phyloP scores from a whole-genome alignment of 1,140 invertebrate species.

The Meteorus sp. region DNA sequence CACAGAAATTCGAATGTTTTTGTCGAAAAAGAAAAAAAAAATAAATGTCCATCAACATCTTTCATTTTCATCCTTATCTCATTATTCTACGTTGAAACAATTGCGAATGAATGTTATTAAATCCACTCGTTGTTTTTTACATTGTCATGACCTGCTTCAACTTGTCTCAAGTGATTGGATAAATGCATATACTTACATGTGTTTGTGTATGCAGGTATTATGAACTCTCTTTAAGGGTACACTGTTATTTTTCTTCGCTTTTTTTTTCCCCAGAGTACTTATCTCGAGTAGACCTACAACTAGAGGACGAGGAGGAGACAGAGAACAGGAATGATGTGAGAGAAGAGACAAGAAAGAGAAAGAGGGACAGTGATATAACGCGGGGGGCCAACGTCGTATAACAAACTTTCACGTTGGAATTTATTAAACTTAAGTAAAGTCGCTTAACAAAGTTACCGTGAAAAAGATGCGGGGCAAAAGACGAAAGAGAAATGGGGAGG shows the following conservation, averaged over 20 bases:
- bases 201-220: no score
- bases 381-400: neutral
- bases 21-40: no score
- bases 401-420: slow-evolving; percentile 53
- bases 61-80: no score
- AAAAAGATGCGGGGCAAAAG: slow-evolving; percentile 43
- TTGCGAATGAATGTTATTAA: no score
- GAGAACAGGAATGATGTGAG: no score
- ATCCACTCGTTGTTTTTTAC: no score
- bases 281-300: neutral
- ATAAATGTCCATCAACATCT: no score
- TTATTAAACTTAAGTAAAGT: slow-evolving; percentile 57
- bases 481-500: slow-evolving; percentile 27
- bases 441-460: slow-evolving; percentile 53
- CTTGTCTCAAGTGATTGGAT: neutral
- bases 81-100: no score
- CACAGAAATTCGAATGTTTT: no score
- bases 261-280: neutral
- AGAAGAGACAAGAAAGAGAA: slow-evolving; percentile 16
- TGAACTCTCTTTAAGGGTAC: neutral
- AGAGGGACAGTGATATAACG: slow-evolving; percentile 32
- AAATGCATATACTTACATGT: no score
- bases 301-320: no score
- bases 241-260: neutral
- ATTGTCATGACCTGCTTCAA: neutral